Evolutionary conservation across 2,888 invertebrate genomes (phyloP), one percentile per base, ranked within the genome.

Genomic region (Arctia plantaginis): DNA sequence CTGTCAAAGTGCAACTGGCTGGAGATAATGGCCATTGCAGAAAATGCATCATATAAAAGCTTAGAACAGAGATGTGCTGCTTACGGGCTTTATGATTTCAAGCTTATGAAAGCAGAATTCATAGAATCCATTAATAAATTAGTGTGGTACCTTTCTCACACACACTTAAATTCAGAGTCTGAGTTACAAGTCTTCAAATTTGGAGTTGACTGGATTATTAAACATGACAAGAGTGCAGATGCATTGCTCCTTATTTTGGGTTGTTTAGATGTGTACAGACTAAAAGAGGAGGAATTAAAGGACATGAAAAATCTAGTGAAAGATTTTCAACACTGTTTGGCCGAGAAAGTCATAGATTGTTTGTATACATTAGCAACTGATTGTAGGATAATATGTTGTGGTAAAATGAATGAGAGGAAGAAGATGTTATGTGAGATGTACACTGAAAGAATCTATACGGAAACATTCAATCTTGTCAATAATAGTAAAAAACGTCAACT

Each of bases 111-210:
- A 71, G 87, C 91, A 15, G 86, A 91, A 71, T 86, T 85, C 75
- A 88, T 95, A 67, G 88, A 90, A 35, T 84, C 90, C 62, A 85
- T 95, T 47, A 80, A 89, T 8, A 92, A 87, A 79, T 82, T 95
- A 0, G 91, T 89, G 62, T 95, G 95, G 95, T 95, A 95, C 75
- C 86, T 95, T 20, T 94, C 95, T 33, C 94, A 95, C 77, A 91
- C 94, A 68, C 90, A 92, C 80, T 87, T 95, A 76, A 87, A 93
- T 77, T 77, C 87, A 2, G 81, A 86, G 3, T 89, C 79, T 80
- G 95, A 95, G 84, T 78, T 92, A 67, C 85, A 90, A 69, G 92
- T 94, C 0, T 95, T 94, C 72, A 88, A 90, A 80, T 95, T 95
- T 89, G 95, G 95, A 23, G 78, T 89, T n/a, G 70, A 91, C 41